These are phyloP conservation scores for Zaprionus obscuricornis DNA, from an alignment of 2,888 invertebrate species.

Conservation along the genomic window DNA sequence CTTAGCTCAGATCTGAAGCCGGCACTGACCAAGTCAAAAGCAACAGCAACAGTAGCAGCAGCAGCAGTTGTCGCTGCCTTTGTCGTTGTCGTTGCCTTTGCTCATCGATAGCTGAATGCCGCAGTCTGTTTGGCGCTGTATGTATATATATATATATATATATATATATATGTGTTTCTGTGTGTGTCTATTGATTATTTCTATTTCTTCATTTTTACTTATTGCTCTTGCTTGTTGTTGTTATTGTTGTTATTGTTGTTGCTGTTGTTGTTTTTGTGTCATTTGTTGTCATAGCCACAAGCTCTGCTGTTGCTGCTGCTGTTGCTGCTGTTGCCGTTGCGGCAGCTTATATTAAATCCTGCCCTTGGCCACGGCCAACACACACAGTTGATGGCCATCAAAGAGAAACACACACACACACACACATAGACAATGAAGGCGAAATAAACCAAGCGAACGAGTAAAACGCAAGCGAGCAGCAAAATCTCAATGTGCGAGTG, in stretches of 20 bases:
- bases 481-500: no score
- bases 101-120: no score
- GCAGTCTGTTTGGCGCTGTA: no score
- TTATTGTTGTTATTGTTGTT: conserved; percentile 56
- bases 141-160: background rate
- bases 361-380: conserved; percentile 45
- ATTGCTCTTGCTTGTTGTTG: conserved; percentile 28
- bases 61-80: no score
- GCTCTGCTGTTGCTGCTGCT: conserved; percentile 33
- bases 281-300: no score
- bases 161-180: background rate
- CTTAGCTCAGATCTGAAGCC: no score
- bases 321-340: conserved; percentile 7
- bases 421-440: background rate
- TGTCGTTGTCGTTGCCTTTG: no score
- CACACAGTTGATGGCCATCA: conserved; percentile 20
- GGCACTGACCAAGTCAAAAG: no score
- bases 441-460: no score
- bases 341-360: conserved; percentile 43
- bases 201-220: conserved; percentile 59
- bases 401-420: background rate
- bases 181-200: conserved; percentile 64
- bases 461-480: no score
- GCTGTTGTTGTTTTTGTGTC: conserved; percentile 31
- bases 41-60: no score